Conservation (phyloP, 2,797 vertebrate genomes). For the Otus scops region DNA sequence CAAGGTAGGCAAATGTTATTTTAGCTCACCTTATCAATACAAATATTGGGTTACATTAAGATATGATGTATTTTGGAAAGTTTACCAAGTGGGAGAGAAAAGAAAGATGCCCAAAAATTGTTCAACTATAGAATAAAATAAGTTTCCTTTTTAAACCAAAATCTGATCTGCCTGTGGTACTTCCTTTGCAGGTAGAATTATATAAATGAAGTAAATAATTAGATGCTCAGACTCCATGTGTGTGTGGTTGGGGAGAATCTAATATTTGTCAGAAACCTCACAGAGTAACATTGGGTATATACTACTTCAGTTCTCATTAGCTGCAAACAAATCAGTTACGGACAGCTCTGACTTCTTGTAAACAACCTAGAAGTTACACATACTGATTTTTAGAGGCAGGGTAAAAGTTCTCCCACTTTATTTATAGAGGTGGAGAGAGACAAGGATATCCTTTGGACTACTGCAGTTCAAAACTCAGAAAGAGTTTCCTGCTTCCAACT, state of each 20-base stretch:
- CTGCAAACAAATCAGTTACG: neutral
- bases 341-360: neutral
- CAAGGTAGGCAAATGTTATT: neutral
- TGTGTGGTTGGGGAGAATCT: neutral
- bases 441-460: slow-evolving; percentile 74
- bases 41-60: neutral
- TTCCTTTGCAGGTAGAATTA: neutral
- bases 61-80: neutral
- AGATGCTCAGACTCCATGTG: neutral
- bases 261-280: neutral
- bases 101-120: neutral
- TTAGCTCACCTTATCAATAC: neutral
- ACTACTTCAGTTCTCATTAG: neutral
- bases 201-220: neutral
- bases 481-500: slow-evolving; percentile 70
- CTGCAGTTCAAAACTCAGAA: slow-evolving; percentile 55
- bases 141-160: neutral
- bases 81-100: neutral
- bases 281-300: neutral
- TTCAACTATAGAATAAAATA: neutral
- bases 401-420: slow-evolving; percentile 59
- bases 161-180: neutral
- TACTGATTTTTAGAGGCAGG: slow-evolving; percentile 8
- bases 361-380: neutral
- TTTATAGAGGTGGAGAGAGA: slow-evolving; percentile 73